Base-by-base conservation (phyloP, 1,140 invertebrate genomes). In the Propsilocerus akamusi region DNA sequence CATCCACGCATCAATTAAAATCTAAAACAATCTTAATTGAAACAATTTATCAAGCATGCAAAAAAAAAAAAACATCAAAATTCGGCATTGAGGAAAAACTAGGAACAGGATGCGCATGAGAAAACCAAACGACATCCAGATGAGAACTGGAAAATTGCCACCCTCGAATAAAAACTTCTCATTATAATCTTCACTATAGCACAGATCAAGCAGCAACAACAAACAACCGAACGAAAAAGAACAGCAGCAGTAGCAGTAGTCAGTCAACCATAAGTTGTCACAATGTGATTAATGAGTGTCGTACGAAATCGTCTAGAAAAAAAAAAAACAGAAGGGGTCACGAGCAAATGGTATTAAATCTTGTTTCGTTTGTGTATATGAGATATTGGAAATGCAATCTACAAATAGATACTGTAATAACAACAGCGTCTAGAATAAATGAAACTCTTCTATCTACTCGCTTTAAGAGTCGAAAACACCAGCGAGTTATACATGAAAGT, bases 191-290 rank as follows among this genome's bases (percentile, higher is more conserved):
- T n/a, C n/a, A n/a, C n/a, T n/a, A n/a, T n/a, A n/a, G n/a, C n/a
- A n/a, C n/a, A n/a, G n/a, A n/a, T n/a, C n/a, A 20, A 41, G 14
- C 34, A 41, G 28, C 14, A 10, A 4, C 28, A 12, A 30, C 28
- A 30, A 30, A n/a, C 28, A 12, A 30, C 14, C 10, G 11, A 30
- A 30, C 10, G 28, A 37, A 37, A 17, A 37, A 37, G n/a, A 37
- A 41, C 34, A 41, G 34, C 8, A 41, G 14, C 14, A n/a, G 14
- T 7, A 41, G 14, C 14, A 41, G 34, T 20, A 41, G 34, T 41
- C 17, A 41, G 34, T 41, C 34, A 41, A 41, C 34, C 34, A 41
- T n/a, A 41, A 41, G 22, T 41, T 41, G 34, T 41, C 34, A 41
- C 34, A 20, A 20, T 8, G 34, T 41, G 34, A 41, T 41, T 41